Base-by-base conservation (phyloP, 2,113 vertebrate species). In the Balaenoptera acutorostrata region DNA sequence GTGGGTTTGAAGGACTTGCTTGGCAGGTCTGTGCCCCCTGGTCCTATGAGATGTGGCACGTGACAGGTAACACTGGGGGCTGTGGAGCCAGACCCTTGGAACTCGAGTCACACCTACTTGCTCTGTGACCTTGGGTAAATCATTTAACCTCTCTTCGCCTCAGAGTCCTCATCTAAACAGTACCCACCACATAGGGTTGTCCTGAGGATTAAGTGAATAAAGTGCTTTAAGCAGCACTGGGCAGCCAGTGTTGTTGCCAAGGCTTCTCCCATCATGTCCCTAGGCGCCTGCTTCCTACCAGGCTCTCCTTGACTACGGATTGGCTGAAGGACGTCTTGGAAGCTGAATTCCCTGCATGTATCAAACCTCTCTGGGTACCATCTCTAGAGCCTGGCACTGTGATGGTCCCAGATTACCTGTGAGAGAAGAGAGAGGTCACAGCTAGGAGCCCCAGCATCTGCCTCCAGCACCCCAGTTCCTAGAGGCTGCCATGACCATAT, bases 231-330 rank as follows among this genome's bases (percentile, higher is more conserved):
- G 63, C 23, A 68, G 64, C 59, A 8, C 27, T 13, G 8, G 25
- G 20, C 1, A 2, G 17, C 33, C 39, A 5, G 11, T 10, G 17
- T 41, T 5, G 1, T 3, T 33, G 27, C 36, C 8, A 8, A 15
- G 27, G 69, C 44, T 77, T 23, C 2, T 64, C 31, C 5, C 27
- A 8, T 44, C 39, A 1, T 8, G 44, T 46, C 57, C 33, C 78
- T 7, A 8, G 31, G 44, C 27, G 25, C 36, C 68, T 31, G 82
- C 49, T 3, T 59, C 66, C 14, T 21, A 3, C 11, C 17, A 13
- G 39, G 17, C 14, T 10, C 64, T 52, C 2, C 6, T 3, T 15
- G 55, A 68, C 52, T 0, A 0, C 41, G 25, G 25, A 41, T 6
- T 10, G 17, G 36, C 39, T 23, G 29, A 72, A 78, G 49, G 41